Conservation (phyloP, 53 echinoderm and acorn worm species). For the Echinometra lucunter region DNA sequence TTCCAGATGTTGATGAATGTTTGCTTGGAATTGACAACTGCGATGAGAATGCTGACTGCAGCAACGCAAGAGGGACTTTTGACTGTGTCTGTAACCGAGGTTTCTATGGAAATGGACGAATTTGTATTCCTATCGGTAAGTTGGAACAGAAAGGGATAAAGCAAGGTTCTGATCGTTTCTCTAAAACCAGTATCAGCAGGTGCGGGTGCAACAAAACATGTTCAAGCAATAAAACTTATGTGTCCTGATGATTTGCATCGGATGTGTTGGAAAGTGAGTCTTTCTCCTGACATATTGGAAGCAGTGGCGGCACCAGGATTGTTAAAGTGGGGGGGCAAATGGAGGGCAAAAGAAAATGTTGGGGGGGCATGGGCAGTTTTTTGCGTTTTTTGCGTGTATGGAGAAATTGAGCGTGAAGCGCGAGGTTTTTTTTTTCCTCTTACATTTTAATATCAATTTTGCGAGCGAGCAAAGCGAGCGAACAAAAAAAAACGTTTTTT, state of each 20-base stretch:
- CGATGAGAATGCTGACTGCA: constrained; percentile 69
- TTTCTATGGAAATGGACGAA: constrained; percentile 72
- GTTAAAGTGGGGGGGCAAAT: no score
- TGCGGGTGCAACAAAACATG: not conserved
- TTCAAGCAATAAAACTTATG: not conserved
- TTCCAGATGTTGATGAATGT: constrained; percentile 77
- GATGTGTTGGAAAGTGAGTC: not conserved
- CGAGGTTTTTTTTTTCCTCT: no score
- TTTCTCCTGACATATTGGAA: no score
- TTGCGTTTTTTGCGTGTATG: no score
- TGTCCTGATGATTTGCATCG: not conserved
- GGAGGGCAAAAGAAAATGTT: no score
- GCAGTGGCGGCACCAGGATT: no score
- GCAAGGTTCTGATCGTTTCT: not conserved
- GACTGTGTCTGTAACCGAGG: constrained; percentile 77
- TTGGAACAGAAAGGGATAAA: not conserved
- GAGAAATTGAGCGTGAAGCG: no score
- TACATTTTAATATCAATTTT: no score
- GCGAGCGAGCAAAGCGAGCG: no score
- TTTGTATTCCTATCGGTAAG: constrained; percentile 78
- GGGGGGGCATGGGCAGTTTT: no score
- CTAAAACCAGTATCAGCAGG: not conserved
- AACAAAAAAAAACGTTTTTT: no score
- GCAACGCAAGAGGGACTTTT: constrained; percentile 66
- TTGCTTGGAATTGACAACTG: constrained; percentile 61